Percentiles rank a stretch among this genome's conserved stretches.
These are phyloP conservation scores for Panulirus ornatus DNA, from an alignment of 1,140 invertebrate species.

Conservation along the genomic window DNA sequence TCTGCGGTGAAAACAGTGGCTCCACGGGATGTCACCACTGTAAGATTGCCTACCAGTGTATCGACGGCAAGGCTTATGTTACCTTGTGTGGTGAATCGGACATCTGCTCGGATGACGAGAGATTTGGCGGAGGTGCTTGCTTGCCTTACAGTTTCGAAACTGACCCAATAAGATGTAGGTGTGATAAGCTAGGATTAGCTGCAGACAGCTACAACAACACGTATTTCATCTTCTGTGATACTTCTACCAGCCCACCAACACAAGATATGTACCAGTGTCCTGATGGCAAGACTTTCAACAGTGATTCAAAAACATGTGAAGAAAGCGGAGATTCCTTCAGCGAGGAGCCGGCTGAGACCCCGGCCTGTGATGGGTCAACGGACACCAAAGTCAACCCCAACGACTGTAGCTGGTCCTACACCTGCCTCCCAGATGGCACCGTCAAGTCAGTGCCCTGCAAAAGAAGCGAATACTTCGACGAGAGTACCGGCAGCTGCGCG, in stretches of 20 bases:
- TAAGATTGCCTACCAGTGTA: neutral
- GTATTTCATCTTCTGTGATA: neutral
- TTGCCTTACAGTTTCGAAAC: neutral
- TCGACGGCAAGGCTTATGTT: conserved; percentile 1
- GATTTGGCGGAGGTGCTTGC: conserved; percentile 18
- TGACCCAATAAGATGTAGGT: neutral
- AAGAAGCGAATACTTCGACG: neutral
- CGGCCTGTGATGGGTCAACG: neutral
- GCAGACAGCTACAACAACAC: conserved; percentile 9
- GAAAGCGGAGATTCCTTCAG: neutral
- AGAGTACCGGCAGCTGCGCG: neutral
- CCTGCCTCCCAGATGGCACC: conserved; percentile 30
- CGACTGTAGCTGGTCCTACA: conserved; percentile 31
- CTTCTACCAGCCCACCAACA: neutral
- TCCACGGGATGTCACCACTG: conserved; percentile 8
- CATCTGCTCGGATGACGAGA: neutral
- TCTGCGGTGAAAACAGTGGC: neutral
- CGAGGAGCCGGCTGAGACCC: neutral
- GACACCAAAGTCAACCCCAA: conserved; percentile 26
- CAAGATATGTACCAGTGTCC: neutral
- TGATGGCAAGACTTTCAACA: neutral
- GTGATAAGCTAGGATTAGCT: neutral
- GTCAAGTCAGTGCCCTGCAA: conserved; percentile 3
- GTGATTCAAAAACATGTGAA: neutral
- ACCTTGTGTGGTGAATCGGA: neutral